A percentile compares a stretch with the other conserved stretches of the same genome.
phyloP scores from a whole-genome alignment of 2,888 invertebrate species.

The Dasysyrphus albostriatus region DNA sequence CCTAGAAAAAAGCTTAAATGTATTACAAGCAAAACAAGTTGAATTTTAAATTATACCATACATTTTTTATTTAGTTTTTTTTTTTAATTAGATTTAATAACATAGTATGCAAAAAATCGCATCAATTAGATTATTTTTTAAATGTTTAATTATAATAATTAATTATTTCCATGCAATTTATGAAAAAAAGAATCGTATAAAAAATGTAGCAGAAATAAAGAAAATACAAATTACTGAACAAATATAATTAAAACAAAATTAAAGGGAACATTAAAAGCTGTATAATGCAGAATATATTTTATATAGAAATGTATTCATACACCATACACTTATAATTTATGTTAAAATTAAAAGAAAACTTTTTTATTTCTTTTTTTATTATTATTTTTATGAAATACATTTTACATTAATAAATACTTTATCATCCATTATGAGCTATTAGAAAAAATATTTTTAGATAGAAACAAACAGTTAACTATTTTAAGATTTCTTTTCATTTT shows the following conservation, averaged over 20 bases:
- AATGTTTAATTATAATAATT: constrained; percentile 44
- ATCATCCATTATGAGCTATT: constrained; percentile 68
- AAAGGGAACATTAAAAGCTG: constrained; percentile 33
- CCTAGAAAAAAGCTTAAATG: not conserved
- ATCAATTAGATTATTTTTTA: constrained; percentile 61
- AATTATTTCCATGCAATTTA: constrained; percentile 63
- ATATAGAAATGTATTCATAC: constrained; percentile 36
- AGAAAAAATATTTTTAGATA: constrained; percentile 31
- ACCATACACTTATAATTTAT: constrained; percentile 16
- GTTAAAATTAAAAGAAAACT: constrained; percentile 25
- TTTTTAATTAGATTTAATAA: constrained; percentile 58
- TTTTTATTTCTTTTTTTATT: constrained; percentile 8
- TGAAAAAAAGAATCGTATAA: constrained; percentile 48
- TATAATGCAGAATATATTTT: constrained; percentile 39
- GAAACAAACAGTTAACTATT: constrained; percentile 41
- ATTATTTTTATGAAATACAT: constrained; percentile 54
- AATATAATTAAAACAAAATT: constrained; percentile 11
- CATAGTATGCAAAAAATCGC: constrained; percentile 65
- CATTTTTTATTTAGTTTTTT: constrained; percentile 57
- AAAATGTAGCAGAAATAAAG: constrained; percentile 46
- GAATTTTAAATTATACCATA: constrained; percentile 58
- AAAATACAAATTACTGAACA: constrained; percentile 27
- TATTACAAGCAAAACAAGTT: constrained; percentile 22
- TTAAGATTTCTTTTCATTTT: constrained; percentile 32
- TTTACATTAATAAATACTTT: constrained; percentile 71